phyloP scores from a whole-genome alignment of 2,888 invertebrate genomes.

The Catocala nupta region DNA sequence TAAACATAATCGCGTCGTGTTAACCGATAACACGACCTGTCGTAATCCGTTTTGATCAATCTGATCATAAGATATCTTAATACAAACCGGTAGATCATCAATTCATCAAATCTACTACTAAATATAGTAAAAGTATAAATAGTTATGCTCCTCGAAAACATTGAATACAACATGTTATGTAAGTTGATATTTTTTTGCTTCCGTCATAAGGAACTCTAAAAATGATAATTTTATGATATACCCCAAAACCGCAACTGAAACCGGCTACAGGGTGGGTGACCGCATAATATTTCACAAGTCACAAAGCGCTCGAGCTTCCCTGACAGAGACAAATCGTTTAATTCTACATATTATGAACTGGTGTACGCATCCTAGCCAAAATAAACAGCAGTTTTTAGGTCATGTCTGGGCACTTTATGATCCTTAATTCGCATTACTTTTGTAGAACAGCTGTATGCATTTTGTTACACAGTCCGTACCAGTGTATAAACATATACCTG shows the following conservation, averaged over 20 bases:
- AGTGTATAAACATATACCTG: too few relatives aligned
- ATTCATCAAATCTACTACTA: too few relatives aligned
- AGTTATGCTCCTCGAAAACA: too few relatives aligned
- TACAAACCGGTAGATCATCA: too few relatives aligned
- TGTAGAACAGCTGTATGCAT: neutral
- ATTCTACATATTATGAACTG: constrained; percentile 50
- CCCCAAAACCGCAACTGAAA: constrained; percentile 36
- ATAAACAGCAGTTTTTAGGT: constrained; percentile 50
- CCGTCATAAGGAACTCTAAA: constrained; percentile 18
- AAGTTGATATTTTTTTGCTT: too few relatives aligned
- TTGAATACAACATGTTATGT: too few relatives aligned
- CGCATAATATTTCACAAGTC: constrained; percentile 62
- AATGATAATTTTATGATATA: constrained; percentile 49
- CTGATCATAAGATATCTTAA: too few relatives aligned
- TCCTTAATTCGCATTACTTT: constrained; percentile 12
- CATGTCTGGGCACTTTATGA: constrained; percentile 25
- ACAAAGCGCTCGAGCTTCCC: constrained; percentile 53
- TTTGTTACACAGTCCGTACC: too few relatives aligned
- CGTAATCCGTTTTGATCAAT: too few relatives aligned
- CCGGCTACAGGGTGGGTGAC: constrained; percentile 45
- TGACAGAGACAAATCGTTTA: constrained; percentile 60
- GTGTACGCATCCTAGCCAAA: constrained; percentile 40
- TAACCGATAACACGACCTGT: too few relatives aligned
- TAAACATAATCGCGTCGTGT: too few relatives aligned
- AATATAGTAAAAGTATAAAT: too few relatives aligned